These are phyloP conservation scores for Lapara coniferarum DNA, from an alignment of 2,888 invertebrate species.

Conservation along the genomic window DNA sequence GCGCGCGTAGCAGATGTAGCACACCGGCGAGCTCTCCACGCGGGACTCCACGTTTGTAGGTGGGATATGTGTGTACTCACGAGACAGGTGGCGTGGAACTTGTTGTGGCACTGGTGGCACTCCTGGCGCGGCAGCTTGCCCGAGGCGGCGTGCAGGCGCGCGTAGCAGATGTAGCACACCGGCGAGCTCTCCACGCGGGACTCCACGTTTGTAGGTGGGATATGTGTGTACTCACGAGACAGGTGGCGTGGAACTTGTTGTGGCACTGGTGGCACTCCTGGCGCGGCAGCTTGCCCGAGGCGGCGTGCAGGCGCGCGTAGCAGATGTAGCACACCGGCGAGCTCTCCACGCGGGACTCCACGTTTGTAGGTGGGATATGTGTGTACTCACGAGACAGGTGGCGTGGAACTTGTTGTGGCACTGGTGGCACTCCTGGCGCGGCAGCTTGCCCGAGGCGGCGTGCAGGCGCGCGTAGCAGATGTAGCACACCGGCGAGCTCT, in stretches of 20 bases:
- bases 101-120: slow-evolving; percentile 96
- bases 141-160: slow-evolving; percentile 91
- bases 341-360: slow-evolving; percentile 94
- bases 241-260: slow-evolving; percentile 97
- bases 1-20: slow-evolving; percentile 97
- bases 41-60: too few species aligned
- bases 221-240: slow-evolving; percentile 87
- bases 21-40: slow-evolving; percentile 96
- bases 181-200: slow-evolving; percentile 95
- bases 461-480: slow-evolving; percentile 97
- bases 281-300: slow-evolving; percentile 92
- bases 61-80: slow-evolving; percentile 80
- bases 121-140: slow-evolving; percentile 92
- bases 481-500: slow-evolving; percentile 96
- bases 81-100: slow-evolving; percentile 96
- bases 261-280: slow-evolving; percentile 94
- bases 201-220: too few species aligned
- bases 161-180: slow-evolving; percentile 98
- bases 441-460: slow-evolving; percentile 91
- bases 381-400: slow-evolving; percentile 91
- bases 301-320: slow-evolving; percentile 93
- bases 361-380: too few species aligned
- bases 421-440: slow-evolving; percentile 92
- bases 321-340: slow-evolving; percentile 98
- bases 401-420: slow-evolving; percentile 98